phyloP scores from a whole-genome alignment of 2,113 vertebrate species.

The Falcunculus frontatus region DNA sequence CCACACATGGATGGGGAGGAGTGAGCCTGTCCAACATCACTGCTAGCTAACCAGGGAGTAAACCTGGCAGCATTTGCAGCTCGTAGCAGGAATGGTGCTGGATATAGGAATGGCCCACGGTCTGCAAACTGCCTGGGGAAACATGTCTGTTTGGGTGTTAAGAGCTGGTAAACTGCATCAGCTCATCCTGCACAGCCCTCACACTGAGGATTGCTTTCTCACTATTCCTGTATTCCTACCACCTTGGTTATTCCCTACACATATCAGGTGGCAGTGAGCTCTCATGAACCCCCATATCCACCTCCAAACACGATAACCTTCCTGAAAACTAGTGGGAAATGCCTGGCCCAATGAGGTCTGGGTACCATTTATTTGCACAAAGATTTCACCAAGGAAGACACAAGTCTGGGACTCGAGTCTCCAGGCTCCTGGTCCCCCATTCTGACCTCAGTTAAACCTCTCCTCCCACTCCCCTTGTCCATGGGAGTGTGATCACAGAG shows the following conservation, averaged over 20 bases:
- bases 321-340: neutral
- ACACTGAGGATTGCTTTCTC: neutral
- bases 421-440: neutral
- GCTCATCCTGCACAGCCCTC: neutral
- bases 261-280: neutral
- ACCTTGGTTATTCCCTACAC: neutral
- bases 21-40: neutral
- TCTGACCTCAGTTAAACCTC: neutral
- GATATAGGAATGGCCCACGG: neutral
- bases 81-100: neutral
- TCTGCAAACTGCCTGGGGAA: neutral
- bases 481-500: neutral
- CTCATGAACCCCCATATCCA: neutral
- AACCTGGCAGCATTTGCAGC: rapidly evolving
- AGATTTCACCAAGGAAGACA: neutral
- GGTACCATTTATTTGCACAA: neutral
- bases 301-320: neutral
- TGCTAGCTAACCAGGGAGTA: neutral
- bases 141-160: neutral
- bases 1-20: rapidly evolving
- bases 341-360: rapidly evolving
- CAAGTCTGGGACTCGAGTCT: neutral
- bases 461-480: rapidly evolving
- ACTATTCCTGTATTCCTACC: neutral
- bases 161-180: neutral